Base-by-base conservation (phyloP, 2,797 vertebrate species). In the Chaenodraco wilsoni region DNA sequence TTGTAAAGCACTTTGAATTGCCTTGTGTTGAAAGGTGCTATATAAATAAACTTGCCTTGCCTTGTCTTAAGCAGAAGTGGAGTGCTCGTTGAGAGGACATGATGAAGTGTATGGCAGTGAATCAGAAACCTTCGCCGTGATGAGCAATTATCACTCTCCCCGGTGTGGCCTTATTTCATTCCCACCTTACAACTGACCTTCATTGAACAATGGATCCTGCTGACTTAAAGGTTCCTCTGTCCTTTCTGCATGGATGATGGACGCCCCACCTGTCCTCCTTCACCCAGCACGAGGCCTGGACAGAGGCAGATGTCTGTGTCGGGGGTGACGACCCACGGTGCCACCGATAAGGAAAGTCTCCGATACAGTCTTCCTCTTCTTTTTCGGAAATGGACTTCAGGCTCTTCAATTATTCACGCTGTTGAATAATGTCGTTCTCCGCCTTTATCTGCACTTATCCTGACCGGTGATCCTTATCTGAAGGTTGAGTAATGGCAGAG, bases 151-250 rank as follows among this genome's bases (percentile, higher is more conserved):
- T 89, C 92, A 75, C 86, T 91, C 86, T 76, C 84, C 79, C 66
- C 2, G 77, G 74, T 92, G 89, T 90, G 91, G 89, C 91, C 84
- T 88, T 91, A 94, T 96, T 94, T 94, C 89, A 92, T 87, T 85
- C 79, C 79, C 91, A 85, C 85, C 86, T 81, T 87, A 79, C 75
- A 67, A 65, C 84, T 93, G 94, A 95, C 93, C 94, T 95, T 95
- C 91, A 69, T 69, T 81, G 78, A 91, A 94, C 93, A 94, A 91
- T 92, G 85, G 84, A 81, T 90, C 83, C 87, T 60, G 74, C 81
- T 91, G 92, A 92, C 86, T 90, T 91, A 91, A 91, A 93, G 90
- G 91, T 91, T 91, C 91, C 84, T 46, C 88, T 92, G 84, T 88
- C 90, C 75, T 83, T 88, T 89, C 80, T 84, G 74, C 60, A 50